These are phyloP conservation scores for Wiebesia pumilae DNA, from an alignment of 1,140 invertebrate species.

Conservation along the genomic window DNA sequence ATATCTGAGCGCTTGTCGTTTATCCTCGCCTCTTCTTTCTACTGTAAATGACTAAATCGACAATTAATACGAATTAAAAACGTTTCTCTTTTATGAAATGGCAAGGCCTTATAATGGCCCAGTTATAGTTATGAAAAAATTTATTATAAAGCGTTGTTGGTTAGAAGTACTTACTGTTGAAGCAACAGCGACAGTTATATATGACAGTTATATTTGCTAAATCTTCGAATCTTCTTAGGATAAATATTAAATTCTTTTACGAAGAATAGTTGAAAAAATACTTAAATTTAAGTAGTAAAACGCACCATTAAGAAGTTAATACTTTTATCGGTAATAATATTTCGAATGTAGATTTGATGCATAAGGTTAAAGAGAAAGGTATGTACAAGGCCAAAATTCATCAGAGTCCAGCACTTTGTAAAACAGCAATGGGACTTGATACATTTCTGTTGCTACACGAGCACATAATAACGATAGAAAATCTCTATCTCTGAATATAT, in stretches of 20 bases:
- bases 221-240: not conserved
- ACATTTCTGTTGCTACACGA: not conserved
- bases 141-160: not conserved
- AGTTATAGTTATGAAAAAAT: not conserved
- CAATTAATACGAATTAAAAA: not conserved
- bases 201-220: not conserved
- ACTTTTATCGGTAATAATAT: not conserved
- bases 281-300: no score
- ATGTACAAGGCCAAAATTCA: conserved; percentile 23
- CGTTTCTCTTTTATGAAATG: not conserved
- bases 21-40: no score
- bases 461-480: not conserved
- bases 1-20: no score
- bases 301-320: no score
- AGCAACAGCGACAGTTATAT: not conserved
- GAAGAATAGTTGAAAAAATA: no score
- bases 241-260: no score
- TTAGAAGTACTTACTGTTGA: not conserved
- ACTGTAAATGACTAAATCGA: no score
- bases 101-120: not conserved
- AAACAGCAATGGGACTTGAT: conserved; percentile 11
- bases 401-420: not conserved
- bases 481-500: not conserved
- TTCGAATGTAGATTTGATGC: conserved; percentile 6
- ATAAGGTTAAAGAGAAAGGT: conserved; percentile 35